Base-by-base conservation (phyloP, 2,113 vertebrate genomes). In the Condylura cristata region DNA sequence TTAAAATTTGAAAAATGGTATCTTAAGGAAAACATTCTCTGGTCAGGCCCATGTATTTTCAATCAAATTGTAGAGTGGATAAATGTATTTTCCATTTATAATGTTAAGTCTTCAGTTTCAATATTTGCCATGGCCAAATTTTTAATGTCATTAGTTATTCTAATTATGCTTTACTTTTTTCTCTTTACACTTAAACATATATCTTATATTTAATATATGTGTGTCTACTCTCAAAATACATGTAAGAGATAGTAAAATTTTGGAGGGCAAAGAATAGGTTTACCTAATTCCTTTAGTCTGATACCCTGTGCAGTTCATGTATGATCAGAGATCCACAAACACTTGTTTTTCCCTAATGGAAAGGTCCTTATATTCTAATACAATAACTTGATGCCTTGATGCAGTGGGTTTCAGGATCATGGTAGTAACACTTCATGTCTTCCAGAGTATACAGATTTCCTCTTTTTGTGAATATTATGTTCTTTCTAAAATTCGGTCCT, bases 101-200 rank as follows among this genome's bases (percentile, higher is more conserved):
- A 46, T 56, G 6, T 66, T 82, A 85, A 61, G 39, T 70, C 51
- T 3, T 87, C 81, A 39, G 13, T 93, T 37, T 86, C 37, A 93
- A 46, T 86, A 93, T 89, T 48, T 93, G 37, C 58, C 74, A 86
- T 63, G 17, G 56, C 17, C 74, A 84, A 78, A 56, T 71, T 74
- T 26, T 93, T 75, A 93, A 46, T 82, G 92, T 90, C 39, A 48
- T 12, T 88, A n/a, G 44, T 66, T 91, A 65, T 46, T 86, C 44
- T 89, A 87, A 89, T 87, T 71, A 60, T 60, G 80, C 81, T 93
- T 95, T 76, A 91, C 24, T 20, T 2, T 85, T 91, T 51, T 68
- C 32, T 79, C 22, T 63, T 86, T 70, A 14, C 34, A 18, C 58
- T 79, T 95, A 65, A 91, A 30, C 6, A 65, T 58, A 86, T 32